These are phyloP conservation scores for Monochamus alternatus DNA, from an alignment of 2,888 invertebrate genomes.

Conservation along the genomic window DNA sequence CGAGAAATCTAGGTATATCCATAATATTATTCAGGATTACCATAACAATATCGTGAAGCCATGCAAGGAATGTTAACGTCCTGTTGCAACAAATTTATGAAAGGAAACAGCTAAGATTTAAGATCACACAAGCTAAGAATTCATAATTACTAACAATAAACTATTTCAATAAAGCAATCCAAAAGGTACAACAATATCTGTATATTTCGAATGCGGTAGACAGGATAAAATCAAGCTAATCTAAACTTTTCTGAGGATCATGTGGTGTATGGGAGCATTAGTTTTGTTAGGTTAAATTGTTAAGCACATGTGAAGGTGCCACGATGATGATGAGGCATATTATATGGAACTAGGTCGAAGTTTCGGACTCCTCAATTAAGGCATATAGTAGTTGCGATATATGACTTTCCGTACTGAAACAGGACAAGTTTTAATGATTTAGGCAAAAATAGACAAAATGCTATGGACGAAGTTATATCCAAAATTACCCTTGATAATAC, in stretches of 20 bases:
- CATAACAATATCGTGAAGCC: not conserved
- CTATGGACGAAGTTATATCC: no score
- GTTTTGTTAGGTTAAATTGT: not conserved
- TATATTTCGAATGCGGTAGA: no score
- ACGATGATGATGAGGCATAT: not conserved
- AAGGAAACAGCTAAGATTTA: not conserved
- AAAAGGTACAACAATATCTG: no score
- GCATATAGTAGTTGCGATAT: not conserved
- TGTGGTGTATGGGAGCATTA: not conserved
- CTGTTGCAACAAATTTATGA: not conserved
- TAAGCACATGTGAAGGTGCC: slow-evolving; percentile 1
- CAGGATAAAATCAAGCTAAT: no score
- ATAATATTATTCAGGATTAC: slow-evolving; percentile 5
- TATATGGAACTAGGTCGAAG: not conserved
- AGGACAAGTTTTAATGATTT: no score
- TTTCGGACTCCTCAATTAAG: not conserved
- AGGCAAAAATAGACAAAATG: no score
- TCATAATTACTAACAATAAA: no score
- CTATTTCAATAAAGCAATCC: no score
- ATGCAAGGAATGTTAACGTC: not conserved
- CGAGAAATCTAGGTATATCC: slow-evolving; percentile 7
- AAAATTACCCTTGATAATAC: no score
- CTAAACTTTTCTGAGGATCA: not conserved
- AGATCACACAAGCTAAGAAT: no score
- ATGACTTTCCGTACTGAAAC: no score